Percentiles rank a stretch among this genome's conserved stretches.
phyloP scores from a whole-genome alignment of 2,888 invertebrate species.

The Eucriotettix oculatus region DNA sequence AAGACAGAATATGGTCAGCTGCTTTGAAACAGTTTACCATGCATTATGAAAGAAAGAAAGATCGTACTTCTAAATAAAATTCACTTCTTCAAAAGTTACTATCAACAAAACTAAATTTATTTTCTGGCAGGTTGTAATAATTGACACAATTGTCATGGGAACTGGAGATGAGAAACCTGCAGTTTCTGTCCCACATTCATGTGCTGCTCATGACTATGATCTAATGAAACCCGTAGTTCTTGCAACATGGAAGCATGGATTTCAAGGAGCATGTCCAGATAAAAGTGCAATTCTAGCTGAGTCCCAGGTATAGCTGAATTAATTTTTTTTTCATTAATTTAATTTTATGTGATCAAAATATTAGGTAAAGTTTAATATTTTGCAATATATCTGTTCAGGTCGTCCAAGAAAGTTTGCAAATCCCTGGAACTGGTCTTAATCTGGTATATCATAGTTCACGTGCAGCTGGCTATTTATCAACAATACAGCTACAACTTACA shows the following conservation, averaged over 20 bases:
- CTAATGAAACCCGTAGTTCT: slow-evolving; percentile 84
- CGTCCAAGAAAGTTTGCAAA: slow-evolving; percentile 84
- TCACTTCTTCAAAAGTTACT: too few relatives aligned
- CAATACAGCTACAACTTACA: slow-evolving; percentile 79
- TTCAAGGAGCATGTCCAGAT: slow-evolving; percentile 78
- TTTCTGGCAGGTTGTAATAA: slow-evolving; percentile 63
- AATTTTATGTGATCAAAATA: not conserved
- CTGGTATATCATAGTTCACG: slow-evolving; percentile 92
- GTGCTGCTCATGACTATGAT: slow-evolving; percentile 79
- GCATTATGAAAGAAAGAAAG: too few relatives aligned
- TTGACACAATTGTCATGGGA: slow-evolving; percentile 70
- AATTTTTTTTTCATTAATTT: not conserved
- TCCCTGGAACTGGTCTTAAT: slow-evolving; percentile 89
- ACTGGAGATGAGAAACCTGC: slow-evolving; percentile 62
- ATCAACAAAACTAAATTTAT: too few relatives aligned
- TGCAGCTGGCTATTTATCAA: slow-evolving; percentile 83
- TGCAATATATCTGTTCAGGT: slow-evolving; percentile 34
- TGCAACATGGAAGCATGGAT: slow-evolving; percentile 89
- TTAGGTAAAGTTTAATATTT: not conserved
- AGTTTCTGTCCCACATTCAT: slow-evolving; percentile 49
- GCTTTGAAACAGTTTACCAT: too few relatives aligned
- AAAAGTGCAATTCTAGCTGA: slow-evolving; percentile 79
- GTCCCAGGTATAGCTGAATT: slow-evolving; percentile 43
- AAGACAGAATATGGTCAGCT: too few relatives aligned
- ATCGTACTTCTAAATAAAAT: too few relatives aligned